Percentiles rank a stretch among this genome's conserved stretches.
Evolutionary conservation across 1,140 invertebrate species (phyloP).

Genomic region (Trachymyrmex cornetzi): DNA sequence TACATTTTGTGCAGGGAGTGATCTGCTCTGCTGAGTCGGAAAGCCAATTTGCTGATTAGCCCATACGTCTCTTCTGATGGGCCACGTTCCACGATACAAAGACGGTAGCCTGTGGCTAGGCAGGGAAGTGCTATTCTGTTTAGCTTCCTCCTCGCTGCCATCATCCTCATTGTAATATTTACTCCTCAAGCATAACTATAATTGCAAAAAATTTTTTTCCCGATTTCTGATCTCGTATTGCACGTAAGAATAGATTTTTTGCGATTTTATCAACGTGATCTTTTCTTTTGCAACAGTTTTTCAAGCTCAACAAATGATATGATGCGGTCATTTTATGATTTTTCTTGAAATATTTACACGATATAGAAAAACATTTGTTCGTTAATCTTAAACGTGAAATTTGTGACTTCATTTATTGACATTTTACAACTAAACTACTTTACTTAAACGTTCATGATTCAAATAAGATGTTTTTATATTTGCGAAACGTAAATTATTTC

Average conservation of each 20-base stretch:
- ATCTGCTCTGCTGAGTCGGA: conserved; percentile 76
- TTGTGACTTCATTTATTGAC: neutral
- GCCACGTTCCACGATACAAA: conserved; percentile 91
- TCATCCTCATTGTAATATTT: conserved; percentile 80
- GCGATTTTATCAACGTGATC: neutral
- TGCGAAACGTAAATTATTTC: conserved; percentile 7
- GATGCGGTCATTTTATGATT: neutral
- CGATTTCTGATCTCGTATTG: neutral
- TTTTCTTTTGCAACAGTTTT: neutral
- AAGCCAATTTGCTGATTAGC: conserved; percentile 86
- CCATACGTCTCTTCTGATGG: conserved; percentile 88
- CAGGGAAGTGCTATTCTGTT: conserved; percentile 73
- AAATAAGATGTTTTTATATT: conserved; percentile 14
- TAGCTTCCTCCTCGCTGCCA: conserved; percentile 84
- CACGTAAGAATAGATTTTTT: neutral
- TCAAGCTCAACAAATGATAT: neutral
- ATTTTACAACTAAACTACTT: neutral
- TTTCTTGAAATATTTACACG: neutral
- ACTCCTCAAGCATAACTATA: conserved; percentile 71
- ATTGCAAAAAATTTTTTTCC: conserved; percentile 22
- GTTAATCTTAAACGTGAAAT: neutral
- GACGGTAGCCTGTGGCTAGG: conserved; percentile 81
- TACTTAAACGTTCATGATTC: neutral
- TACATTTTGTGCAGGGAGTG: conserved; percentile 76
- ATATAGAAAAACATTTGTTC: neutral